Conservation (phyloP, 2,113 vertebrate species). For the Cromileptes altivelis region DNA sequence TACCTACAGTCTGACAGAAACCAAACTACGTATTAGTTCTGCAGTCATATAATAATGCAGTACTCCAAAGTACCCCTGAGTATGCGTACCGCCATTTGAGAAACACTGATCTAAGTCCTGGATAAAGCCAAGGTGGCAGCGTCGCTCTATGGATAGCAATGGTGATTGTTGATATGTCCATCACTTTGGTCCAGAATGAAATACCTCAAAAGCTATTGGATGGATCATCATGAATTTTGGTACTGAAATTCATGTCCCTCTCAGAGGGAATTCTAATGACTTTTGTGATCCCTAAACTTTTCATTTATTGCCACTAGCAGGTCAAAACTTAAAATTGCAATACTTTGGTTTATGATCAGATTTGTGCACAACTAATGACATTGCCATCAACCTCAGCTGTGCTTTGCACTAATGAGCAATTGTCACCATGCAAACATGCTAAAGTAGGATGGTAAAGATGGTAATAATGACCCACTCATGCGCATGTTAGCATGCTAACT, state of each 20-base stretch:
- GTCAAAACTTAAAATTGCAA: background rate
- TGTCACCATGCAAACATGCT: background rate
- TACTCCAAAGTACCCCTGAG: no score
- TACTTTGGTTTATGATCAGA: background rate
- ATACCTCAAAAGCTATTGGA: no score
- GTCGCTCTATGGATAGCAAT: background rate
- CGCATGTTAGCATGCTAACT: background rate
- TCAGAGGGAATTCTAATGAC: background rate
- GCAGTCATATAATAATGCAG: background rate
- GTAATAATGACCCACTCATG: background rate
- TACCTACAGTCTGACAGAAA: background rate
- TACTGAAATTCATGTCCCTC: background rate
- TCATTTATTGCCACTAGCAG: background rate
- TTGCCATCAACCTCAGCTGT: background rate
- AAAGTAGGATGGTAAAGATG: background rate
- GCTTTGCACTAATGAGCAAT: background rate
- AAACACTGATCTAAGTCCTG: no score
- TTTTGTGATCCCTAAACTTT: background rate
- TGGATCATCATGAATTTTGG: no score
- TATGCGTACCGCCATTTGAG: no score
- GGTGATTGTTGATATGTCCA: background rate
- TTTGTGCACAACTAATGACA: background rate
- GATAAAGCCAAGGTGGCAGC: background rate
- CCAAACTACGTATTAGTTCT: background rate
- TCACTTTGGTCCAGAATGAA: background rate